Evolutionary conservation across 1,140 invertebrate species (phyloP).

Genomic region (Oryctes rhinoceros): DNA sequence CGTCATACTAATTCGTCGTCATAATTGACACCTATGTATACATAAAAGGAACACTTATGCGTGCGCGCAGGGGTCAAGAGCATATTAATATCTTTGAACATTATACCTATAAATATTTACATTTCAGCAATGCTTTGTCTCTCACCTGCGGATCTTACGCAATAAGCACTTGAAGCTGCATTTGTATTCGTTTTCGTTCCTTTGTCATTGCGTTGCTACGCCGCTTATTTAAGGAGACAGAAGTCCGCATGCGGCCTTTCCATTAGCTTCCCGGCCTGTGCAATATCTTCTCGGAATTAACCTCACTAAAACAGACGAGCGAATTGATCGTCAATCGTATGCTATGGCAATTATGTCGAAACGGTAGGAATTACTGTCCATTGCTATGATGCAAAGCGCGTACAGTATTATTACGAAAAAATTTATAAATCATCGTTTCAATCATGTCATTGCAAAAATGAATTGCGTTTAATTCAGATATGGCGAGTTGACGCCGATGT

Average conservation of each 20-base stretch:
- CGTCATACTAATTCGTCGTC: too few relatives aligned
- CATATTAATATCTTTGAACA: not conserved
- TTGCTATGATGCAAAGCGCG: not conserved
- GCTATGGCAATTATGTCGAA: not conserved
- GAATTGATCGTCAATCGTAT: not conserved
- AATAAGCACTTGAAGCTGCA: not conserved
- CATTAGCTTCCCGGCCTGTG: not conserved
- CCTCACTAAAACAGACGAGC: not conserved
- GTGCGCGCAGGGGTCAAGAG: not conserved
- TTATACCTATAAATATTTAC: conserved; percentile 31
- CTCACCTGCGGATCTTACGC: conserved; percentile 19
- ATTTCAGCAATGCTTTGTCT: not conserved
- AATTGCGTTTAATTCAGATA: too few relatives aligned
- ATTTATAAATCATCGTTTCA: too few relatives aligned
- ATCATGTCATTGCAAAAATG: too few relatives aligned
- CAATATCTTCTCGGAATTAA: conserved; percentile 21
- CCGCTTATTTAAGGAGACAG: not conserved
- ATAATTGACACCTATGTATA: too few relatives aligned
- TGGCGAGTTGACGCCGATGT: too few relatives aligned
- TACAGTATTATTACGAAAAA: not conserved
- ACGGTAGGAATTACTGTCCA: not conserved
- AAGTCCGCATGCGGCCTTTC: not conserved
- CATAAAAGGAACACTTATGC: not conserved
- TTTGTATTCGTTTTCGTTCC: not conserved
- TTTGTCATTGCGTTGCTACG: not conserved